Evolutionary conservation across 2,888 invertebrate genomes (phyloP).

Genomic region (Tethea ocularis): DNA sequence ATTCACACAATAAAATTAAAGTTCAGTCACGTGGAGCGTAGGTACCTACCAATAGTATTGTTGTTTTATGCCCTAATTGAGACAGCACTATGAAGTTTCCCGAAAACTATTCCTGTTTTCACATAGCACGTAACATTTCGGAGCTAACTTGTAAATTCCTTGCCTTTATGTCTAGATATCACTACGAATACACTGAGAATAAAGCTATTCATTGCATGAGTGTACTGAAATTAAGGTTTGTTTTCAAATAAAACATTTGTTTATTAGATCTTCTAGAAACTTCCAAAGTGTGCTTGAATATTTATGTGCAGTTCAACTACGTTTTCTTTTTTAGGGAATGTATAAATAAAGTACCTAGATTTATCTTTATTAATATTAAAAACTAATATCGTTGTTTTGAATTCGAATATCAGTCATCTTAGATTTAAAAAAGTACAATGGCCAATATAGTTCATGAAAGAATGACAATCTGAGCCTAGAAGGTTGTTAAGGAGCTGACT

Average conservation of each 20-base stretch:
- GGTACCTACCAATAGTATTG: constrained; percentile 41
- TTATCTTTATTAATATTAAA: too few relatives aligned
- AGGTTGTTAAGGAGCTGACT: neutral
- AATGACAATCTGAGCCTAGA: neutral
- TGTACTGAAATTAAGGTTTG: neutral
- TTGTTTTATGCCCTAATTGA: constrained; percentile 42
- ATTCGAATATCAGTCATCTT: too few relatives aligned
- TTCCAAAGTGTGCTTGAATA: neutral
- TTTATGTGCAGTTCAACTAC: neutral
- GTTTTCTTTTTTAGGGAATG: neutral
- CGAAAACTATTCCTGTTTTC: constrained; percentile 35
- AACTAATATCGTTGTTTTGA: too few relatives aligned
- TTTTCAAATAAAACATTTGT: neutral
- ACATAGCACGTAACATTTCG: constrained; percentile 28
- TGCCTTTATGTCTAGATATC: constrained; percentile 17
- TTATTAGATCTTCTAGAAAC: neutral
- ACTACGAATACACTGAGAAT: constrained; percentile 1
- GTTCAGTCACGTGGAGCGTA: constrained; percentile 33
- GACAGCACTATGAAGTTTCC: constrained; percentile 26
- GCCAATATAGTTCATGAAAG: too few relatives aligned
- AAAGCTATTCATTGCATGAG: neutral
- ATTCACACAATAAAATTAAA: constrained; percentile 35
- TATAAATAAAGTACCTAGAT: too few relatives aligned
- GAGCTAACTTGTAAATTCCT: constrained; percentile 29
- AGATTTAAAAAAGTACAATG: too few relatives aligned